phyloP scores from a whole-genome alignment of 2,797 vertebrate genomes.

The Columba guinea region DNA sequence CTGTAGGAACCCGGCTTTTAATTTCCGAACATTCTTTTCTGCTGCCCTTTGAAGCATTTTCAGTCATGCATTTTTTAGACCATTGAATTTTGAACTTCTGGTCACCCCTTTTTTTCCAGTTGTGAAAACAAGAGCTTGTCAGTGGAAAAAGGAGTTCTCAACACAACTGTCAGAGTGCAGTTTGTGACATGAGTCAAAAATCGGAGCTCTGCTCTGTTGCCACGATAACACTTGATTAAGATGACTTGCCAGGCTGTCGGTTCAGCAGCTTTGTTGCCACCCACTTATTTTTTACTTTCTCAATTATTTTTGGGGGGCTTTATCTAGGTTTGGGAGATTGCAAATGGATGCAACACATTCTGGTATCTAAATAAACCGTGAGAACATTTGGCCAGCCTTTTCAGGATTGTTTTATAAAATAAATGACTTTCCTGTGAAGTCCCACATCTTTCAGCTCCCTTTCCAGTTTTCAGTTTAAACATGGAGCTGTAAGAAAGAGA shows the following conservation, averaged over 20 bases:
- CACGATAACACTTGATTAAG: conserved; percentile 2
- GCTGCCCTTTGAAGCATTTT: conserved; percentile 23
- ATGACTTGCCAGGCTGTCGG: not conserved
- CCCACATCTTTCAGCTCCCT: not conserved
- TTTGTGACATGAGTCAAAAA: conserved; percentile 39
- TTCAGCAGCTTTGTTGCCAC: not conserved
- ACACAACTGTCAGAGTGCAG: not conserved
- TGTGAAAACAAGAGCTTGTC: conserved; percentile 53
- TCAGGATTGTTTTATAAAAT: conserved; percentile 1
- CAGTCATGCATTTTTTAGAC: conserved; percentile 12
- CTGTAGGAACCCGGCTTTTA: not conserved
- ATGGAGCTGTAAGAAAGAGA: not conserved
- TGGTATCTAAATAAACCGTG: not conserved
- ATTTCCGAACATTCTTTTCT: not conserved
- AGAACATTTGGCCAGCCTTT: conserved; percentile 17
- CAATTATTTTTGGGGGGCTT: conserved; percentile 5
- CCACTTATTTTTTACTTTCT: conserved; percentile 14
- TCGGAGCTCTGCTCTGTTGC: not conserved
- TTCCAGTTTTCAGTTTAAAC: not conserved
- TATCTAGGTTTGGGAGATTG: conserved; percentile 1
- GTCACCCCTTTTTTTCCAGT: conserved; percentile 48
- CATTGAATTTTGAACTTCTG: conserved; percentile 47
- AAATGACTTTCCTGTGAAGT: not conserved
- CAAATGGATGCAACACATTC: not conserved
- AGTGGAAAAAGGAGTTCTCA: conserved; percentile 37